Evolutionary conservation across 2,888 invertebrate genomes (phyloP).

Genomic region (Caenorhabditis japonica): DNA sequence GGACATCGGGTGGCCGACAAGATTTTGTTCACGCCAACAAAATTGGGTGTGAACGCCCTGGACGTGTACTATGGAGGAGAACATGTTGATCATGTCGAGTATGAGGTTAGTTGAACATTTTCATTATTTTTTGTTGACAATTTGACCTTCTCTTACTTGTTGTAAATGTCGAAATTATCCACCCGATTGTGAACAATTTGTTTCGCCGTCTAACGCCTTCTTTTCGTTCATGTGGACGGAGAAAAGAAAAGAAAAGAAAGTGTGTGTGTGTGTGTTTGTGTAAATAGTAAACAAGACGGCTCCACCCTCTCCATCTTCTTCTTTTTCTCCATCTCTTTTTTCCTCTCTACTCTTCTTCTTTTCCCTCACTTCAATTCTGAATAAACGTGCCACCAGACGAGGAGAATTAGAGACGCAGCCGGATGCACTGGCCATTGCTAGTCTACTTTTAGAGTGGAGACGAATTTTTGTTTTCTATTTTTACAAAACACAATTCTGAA

Average conservation of each 20-base stretch:
- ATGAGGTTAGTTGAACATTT: constrained; percentile 38
- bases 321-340: background rate
- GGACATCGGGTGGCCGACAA: constrained; percentile 26
- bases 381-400: background rate
- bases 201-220: too few relatives aligned
- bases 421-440: too few relatives aligned
- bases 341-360: background rate
- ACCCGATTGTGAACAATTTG: too few relatives aligned
- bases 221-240: too few relatives aligned
- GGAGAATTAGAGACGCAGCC: too few relatives aligned
- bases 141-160: background rate
- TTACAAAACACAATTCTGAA: too few relatives aligned
- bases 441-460: too few relatives aligned
- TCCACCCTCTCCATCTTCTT: background rate
- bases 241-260: too few relatives aligned
- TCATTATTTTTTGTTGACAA: background rate
- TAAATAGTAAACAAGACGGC: too few relatives aligned
- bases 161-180: too few relatives aligned
- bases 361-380: background rate
- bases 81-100: constrained; percentile 53
- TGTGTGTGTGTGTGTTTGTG: too few relatives aligned
- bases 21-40: constrained; percentile 41
- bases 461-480: too few relatives aligned
- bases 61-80: constrained; percentile 56
- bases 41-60: constrained; percentile 44